Percentiles rank a stretch among this genome's conserved stretches.
phyloP scores from a whole-genome alignment of 2,888 invertebrate genomes.

The Agrenia bidenticulata region DNA sequence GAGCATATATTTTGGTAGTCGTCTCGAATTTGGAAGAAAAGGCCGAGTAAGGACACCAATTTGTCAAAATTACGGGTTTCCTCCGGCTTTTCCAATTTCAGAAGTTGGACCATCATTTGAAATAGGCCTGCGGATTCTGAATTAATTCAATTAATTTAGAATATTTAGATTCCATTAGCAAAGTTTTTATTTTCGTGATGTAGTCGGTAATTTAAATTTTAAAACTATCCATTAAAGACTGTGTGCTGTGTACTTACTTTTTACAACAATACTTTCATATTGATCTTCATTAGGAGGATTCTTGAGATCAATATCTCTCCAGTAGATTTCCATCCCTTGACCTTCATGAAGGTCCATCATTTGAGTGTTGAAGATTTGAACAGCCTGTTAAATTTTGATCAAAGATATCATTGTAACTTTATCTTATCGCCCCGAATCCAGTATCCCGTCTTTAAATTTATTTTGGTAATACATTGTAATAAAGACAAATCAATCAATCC shows the following conservation, averaged over 20 bases:
- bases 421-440: background rate
- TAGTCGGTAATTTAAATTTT: too few relatives aligned
- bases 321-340: slow-evolving; percentile 10
- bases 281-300: background rate
- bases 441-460: background rate
- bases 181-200: too few relatives aligned
- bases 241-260: background rate
- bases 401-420: too few relatives aligned
- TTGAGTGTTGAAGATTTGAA: background rate
- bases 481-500: background rate
- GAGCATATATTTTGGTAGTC: slow-evolving; percentile 5
- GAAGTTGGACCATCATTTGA: background rate
- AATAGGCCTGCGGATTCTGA: background rate
- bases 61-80: background rate
- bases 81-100: background rate
- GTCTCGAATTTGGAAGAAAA: background rate
- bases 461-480: background rate
- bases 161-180: too few relatives aligned
- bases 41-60: background rate
- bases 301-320: background rate
- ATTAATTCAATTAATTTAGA: too few relatives aligned
- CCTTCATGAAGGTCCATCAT: background rate
- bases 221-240: background rate
- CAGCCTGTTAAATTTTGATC: background rate
- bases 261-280: slow-evolving; percentile 9